A percentile compares a stretch with the other conserved stretches of the same genome.
phyloP scores from a whole-genome alignment of 2,113 vertebrate genomes.

The Pleuronectes platessa region DNA sequence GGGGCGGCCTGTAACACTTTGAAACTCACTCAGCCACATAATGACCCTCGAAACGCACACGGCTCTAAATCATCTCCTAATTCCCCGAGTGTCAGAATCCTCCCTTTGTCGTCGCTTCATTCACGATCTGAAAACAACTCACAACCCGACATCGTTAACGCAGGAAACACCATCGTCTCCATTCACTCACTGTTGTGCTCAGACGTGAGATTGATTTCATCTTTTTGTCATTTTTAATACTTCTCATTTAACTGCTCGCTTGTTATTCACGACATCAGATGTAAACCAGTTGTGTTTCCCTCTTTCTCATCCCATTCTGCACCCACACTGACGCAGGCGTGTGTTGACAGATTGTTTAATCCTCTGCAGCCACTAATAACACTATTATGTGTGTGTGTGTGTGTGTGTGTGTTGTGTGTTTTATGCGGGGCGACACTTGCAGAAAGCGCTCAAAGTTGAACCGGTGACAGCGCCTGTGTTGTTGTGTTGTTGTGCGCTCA shows the following conservation, averaged over 20 bases:
- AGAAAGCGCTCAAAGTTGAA: conserved; percentile 61
- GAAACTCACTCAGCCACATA: neutral
- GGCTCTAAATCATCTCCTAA: too few species aligned
- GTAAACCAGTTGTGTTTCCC: conserved; percentile 15
- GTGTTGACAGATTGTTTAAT: conserved; percentile 71
- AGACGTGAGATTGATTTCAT: conserved; percentile 1
- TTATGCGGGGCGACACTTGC: conserved; percentile 45
- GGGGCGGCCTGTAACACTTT: neutral
- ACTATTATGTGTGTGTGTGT: conserved; percentile 56
- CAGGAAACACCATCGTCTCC: neutral
- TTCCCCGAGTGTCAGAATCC: neutral
- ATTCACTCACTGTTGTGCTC: neutral
- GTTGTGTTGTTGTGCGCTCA: conserved; percentile 58
- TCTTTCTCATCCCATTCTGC: conserved; percentile 18
- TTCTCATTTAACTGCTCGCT: too few species aligned
- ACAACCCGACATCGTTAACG: neutral
- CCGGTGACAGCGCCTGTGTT: conserved; percentile 66
- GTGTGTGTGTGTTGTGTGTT: neutral
- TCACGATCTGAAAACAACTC: neutral
- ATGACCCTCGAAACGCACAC: neutral
- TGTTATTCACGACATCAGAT: neutral
- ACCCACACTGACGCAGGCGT: conserved; percentile 50
- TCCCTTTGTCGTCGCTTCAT: neutral
- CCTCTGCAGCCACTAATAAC: conserved; percentile 70
- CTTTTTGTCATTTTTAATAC: neutral